A percentile compares a stretch with the other conserved stretches of the same genome.
Conservation (phyloP, 2,113 vertebrate genomes). For the Leptosomus discolor region DNA sequence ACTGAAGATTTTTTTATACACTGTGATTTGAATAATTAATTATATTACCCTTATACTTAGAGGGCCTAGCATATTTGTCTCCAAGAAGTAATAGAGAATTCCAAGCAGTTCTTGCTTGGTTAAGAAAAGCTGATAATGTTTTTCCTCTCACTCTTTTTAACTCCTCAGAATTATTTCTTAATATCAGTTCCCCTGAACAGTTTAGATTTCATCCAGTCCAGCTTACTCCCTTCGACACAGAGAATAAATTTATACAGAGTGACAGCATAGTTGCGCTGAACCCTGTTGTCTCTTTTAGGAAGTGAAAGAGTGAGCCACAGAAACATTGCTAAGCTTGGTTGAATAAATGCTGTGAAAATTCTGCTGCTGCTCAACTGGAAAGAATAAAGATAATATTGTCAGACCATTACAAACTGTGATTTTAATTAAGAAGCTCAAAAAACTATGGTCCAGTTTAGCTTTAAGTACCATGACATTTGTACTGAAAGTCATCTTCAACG, state of each 20-base stretch:
- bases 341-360: constrained; percentile 80
- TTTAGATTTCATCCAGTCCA: constrained; percentile 49
- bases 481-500: constrained; percentile 84
- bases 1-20: not conserved
- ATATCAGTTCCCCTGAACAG: constrained; percentile 24
- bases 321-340: constrained; percentile 73
- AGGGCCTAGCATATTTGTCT: not conserved
- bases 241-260: constrained; percentile 50
- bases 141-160: not conserved
- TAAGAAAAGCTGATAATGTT: not conserved
- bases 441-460: constrained; percentile 80
- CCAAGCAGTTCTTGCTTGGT: not conserved
- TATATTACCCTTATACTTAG: not conserved
- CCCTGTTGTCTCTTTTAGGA: constrained; percentile 61
- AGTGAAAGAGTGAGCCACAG: constrained; percentile 63
- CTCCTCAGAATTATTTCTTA: constrained; percentile 38
- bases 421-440: constrained; percentile 85
- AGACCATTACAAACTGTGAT: constrained; percentile 79
- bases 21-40: not conserved
- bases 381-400: constrained; percentile 82
- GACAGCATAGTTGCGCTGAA: constrained; percentile 54
- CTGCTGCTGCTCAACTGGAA: constrained; percentile 78
- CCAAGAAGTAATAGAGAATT: not conserved
- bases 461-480: constrained; percentile 86
- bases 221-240: constrained; percentile 48